Percentiles rank a stretch among this genome's conserved stretches.
Evolutionary conservation across 2,797 vertebrate species (phyloP).

Genomic region (Malacoraja senta): DNA sequence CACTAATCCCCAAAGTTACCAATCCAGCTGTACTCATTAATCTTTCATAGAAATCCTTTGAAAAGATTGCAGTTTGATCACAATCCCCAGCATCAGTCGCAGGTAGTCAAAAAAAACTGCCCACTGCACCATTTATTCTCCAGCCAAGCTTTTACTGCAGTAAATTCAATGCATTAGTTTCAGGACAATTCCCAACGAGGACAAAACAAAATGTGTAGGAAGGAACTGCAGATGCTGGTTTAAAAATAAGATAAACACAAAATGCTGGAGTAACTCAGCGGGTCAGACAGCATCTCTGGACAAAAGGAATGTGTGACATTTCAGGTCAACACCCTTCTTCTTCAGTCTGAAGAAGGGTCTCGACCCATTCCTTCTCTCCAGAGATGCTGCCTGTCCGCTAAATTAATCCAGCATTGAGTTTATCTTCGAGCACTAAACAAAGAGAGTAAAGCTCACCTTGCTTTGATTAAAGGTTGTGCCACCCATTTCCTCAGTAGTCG

Average conservation of each 20-base stretch:
- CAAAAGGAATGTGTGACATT: too few relatives aligned
- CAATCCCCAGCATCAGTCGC: not conserved
- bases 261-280: too few relatives aligned
- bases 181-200: not conserved
- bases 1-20: conserved; percentile 56
- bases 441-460: conserved; percentile 60
- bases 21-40: conserved; percentile 51
- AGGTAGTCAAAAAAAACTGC: not conserved
- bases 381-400: too few relatives aligned
- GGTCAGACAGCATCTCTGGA: too few relatives aligned
- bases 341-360: too few relatives aligned
- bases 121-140: not conserved
- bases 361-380: too few relatives aligned
- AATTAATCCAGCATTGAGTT: too few relatives aligned
- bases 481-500: conserved; percentile 87
- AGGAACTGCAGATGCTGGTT: too few relatives aligned
- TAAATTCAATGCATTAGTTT: not conserved
- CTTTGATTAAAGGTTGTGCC: conserved; percentile 74
- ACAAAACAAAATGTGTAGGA: too few relatives aligned
- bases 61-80: conserved; percentile 43
- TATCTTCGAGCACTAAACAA: not conserved
- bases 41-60: conserved; percentile 49
- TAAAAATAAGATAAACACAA: too few relatives aligned
- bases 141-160: not conserved
- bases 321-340: too few relatives aligned